phyloP scores from a whole-genome alignment of 2,888 invertebrate genomes.

The Temnothorax unifasciatus region DNA sequence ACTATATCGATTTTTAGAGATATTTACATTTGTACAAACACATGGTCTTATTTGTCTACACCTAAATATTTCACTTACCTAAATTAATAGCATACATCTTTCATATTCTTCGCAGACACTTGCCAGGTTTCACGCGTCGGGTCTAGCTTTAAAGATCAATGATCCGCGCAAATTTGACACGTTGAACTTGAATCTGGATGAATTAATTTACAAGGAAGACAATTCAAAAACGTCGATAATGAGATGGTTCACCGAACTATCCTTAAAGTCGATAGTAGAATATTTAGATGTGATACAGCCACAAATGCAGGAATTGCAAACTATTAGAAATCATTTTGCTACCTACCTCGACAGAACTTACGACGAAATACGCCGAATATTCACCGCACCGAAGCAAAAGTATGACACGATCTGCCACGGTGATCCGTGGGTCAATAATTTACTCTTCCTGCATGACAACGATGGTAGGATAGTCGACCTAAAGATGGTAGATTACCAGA shows the following conservation, averaged over 20 bases:
- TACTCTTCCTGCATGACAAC: conserved; percentile 75
- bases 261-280: not conserved
- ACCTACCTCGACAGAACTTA: not conserved
- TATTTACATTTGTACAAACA: not conserved
- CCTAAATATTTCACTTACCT: not conserved
- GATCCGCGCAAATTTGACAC: not conserved
- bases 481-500: conserved; percentile 78
- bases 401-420: conserved; percentile 80
- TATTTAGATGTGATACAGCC: not conserved
- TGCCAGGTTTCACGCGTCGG: conserved; percentile 25
- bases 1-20: not conserved
- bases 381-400: conserved; percentile 52
- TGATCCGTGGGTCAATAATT: conserved; percentile 81
- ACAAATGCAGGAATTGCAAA: conserved; percentile 6
- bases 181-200: not conserved
- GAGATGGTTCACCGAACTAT: not conserved
- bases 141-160: not conserved
- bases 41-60: not conserved
- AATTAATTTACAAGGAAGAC: conserved; percentile 5
- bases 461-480: conserved; percentile 63
- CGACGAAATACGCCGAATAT: not conserved
- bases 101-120: conserved; percentile 22
- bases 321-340: not conserved
- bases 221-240: not conserved
- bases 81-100: not conserved